phyloP scores from a whole-genome alignment of 2,113 vertebrate genomes.

The Picathartes gymnocephalus region DNA sequence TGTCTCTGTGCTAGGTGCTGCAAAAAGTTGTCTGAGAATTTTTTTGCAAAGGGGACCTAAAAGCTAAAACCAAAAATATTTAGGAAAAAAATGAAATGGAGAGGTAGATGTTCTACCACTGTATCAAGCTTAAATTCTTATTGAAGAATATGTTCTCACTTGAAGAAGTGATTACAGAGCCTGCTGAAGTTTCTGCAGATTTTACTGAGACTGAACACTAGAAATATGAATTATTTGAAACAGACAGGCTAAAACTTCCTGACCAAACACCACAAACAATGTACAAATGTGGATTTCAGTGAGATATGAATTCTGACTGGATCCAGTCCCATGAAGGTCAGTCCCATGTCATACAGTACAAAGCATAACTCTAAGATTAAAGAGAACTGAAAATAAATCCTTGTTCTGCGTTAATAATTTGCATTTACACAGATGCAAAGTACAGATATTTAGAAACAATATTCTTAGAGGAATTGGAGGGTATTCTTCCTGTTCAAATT shows the following conservation, averaged over 20 bases:
- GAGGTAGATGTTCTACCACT: neutral
- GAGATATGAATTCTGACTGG: neutral
- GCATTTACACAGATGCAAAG: neutral
- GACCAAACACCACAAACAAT: neutral
- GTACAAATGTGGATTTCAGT: neutral
- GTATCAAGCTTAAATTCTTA: neutral
- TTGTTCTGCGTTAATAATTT: slow-evolving; percentile 25
- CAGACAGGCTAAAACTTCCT: neutral
- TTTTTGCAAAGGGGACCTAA: neutral
- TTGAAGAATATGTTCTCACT: neutral
- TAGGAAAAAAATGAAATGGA: neutral
- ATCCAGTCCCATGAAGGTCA: neutral
- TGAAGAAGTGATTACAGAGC: neutral
- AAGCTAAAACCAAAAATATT: neutral
- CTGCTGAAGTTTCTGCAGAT: neutral
- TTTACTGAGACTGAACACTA: neutral
- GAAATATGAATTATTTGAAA: neutral
- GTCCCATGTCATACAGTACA: neutral
- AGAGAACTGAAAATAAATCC: neutral
- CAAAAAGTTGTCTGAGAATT: neutral
- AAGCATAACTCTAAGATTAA: neutral
- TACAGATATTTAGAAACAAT: slow-evolving; percentile 41
- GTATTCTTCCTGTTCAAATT: slow-evolving; percentile 24
- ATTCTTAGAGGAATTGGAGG: neutral
- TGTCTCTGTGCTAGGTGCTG: neutral